Conservation (phyloP, 2,113 vertebrate species). For the Macaca nemestrina region DNA sequence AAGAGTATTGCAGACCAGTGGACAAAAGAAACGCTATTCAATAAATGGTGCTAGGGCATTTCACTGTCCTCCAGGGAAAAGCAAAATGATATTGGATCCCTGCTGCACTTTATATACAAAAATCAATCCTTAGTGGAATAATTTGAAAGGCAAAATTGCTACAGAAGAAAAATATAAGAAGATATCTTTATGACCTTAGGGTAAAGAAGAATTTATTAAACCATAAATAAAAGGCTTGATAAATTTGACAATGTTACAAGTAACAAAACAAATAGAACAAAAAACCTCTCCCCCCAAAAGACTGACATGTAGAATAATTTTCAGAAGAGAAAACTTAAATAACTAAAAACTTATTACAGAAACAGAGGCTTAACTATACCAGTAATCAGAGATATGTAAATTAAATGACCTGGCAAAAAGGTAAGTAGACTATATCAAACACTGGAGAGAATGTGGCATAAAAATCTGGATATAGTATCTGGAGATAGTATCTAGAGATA, state of each 20-base stretch:
- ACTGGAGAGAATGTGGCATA: background rate
- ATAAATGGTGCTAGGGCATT: background rate
- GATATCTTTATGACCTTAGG: background rate
- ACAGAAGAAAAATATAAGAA: slow-evolving; percentile 32
- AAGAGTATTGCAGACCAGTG: background rate
- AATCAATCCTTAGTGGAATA: background rate
- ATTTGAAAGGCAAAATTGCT: slow-evolving; percentile 31
- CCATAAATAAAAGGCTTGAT: slow-evolving; percentile 43
- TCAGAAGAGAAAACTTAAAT: background rate
- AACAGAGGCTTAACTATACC: background rate
- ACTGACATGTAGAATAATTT: background rate
- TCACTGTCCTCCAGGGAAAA: slow-evolving; percentile 25
- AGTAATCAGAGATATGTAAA: background rate
- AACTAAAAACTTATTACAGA: background rate
- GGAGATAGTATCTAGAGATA: background rate
- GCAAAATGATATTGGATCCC: slow-evolving; percentile 31
- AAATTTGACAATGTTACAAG: slow-evolving; percentile 3
- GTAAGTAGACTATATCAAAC: background rate
- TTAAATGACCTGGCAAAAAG: background rate
- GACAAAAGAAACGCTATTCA: background rate
- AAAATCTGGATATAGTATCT: background rate
- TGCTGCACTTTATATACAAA: background rate
- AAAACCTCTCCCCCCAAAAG: background rate
- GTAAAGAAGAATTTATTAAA: slow-evolving; percentile 48
- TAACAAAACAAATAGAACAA: background rate